A percentile compares a stretch with the other conserved stretches of the same genome.
These are phyloP conservation scores for Phalloptychus januarius DNA, from an alignment of 2,797 vertebrate genomes.

Conservation along the genomic window DNA sequence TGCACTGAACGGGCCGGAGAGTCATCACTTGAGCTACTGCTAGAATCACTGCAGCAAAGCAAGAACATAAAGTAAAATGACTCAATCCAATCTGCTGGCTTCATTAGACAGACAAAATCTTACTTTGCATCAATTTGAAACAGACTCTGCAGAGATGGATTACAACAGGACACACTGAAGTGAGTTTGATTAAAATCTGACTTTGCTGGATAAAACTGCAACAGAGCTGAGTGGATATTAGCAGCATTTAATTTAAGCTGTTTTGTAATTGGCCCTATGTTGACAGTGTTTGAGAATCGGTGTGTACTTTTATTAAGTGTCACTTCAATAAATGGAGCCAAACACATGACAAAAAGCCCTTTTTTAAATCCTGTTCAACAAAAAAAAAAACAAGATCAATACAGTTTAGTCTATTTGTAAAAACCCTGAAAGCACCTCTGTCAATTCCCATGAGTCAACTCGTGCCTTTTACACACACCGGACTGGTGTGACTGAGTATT, in stretches of 20 bases:
- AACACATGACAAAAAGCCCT: too few relatives aligned
- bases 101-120: neutral
- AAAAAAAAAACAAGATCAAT: too few relatives aligned
- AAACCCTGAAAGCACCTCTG: neutral
- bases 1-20: slow-evolving; percentile 96
- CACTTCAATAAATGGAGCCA: too few relatives aligned
- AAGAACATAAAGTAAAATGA: slow-evolving; percentile 31
- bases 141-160: neutral
- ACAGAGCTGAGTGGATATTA: neutral
- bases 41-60: slow-evolving; percentile 88
- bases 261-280: neutral
- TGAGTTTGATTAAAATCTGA: too few relatives aligned
- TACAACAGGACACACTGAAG: neutral
- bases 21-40: slow-evolving; percentile 96
- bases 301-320: neutral
- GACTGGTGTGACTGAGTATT: neutral
- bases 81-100: neutral
- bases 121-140: neutral
- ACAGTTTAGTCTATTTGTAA: too few relatives aligned
- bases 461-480: neutral
- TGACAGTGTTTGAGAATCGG: neutral
- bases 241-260: neutral
- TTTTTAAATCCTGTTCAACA: too few relatives aligned
- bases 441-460: neutral
- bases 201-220: neutral